phyloP scores from a whole-genome alignment of 2,888 invertebrate species.

The Melangyna quadrimaculata region DNA sequence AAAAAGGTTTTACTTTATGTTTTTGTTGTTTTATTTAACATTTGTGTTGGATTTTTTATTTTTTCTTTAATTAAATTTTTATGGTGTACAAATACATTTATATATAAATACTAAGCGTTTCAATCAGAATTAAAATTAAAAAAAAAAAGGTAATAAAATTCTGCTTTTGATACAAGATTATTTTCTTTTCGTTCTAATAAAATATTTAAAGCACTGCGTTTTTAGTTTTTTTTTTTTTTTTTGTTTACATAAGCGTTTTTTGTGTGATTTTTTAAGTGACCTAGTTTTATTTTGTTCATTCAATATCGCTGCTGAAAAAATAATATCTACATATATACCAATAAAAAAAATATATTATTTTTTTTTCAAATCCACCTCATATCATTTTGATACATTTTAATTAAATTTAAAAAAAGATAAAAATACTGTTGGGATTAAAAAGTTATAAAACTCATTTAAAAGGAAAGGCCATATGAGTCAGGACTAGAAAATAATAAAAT shows the following conservation, averaged over 20 bases:
- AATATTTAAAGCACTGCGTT: slow-evolving; percentile 69
- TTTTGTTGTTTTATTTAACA: slow-evolving; percentile 14
- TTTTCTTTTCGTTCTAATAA: slow-evolving; percentile 36
- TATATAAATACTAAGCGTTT: slow-evolving; percentile 64
- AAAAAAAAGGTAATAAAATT: slow-evolving; percentile 41
- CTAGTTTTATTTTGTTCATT: slow-evolving; percentile 12
- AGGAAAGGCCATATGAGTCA: background rate
- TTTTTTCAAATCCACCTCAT: background rate
- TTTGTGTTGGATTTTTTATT: slow-evolving; percentile 33
- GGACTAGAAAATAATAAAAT: slow-evolving; percentile 4
- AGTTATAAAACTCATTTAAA: background rate
- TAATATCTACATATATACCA: background rate
- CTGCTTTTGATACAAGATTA: slow-evolving; percentile 38
- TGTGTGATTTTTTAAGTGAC: slow-evolving; percentile 43
- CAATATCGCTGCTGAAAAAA: background rate
- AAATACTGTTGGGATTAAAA: slow-evolving; percentile 24
- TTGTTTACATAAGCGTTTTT: slow-evolving; percentile 48
- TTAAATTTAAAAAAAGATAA: slow-evolving; percentile 7
- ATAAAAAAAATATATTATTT: background rate
- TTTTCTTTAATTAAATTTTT: slow-evolving; percentile 57
- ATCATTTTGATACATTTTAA: slow-evolving; percentile 2
- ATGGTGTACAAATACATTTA: slow-evolving; percentile 58
- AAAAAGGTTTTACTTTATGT: background rate
- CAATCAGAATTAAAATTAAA: slow-evolving; percentile 55
- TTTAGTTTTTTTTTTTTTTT: slow-evolving; percentile 35